Evolutionary conservation across 2,113 vertebrate genomes (phyloP), one percentile per base, ranked within the genome.

Genomic region (Sorex fumeus): DNA sequence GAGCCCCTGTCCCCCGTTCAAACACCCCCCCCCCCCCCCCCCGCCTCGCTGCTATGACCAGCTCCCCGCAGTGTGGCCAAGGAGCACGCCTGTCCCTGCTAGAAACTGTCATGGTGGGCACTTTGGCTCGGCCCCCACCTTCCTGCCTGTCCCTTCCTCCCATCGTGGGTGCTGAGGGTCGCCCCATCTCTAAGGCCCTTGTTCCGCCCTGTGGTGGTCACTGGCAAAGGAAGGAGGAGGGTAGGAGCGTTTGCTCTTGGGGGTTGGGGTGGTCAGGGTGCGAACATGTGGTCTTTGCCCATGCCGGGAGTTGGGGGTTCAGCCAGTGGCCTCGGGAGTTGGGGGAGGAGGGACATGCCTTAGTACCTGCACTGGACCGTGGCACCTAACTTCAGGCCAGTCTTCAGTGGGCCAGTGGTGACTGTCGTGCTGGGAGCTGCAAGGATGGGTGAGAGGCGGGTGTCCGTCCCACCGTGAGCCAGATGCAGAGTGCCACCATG

Each of bases 351-450:
- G 15, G 34, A 25, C 34, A n/a, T 69, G 25, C 47, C 15, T 75
- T 40, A 2, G 16, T 40, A 8, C 30, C 47, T 75, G 79, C 45
- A 3, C 50, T 34, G 25, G n/a, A n/a, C 32, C 30, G 3, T 15
- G 70, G 43, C n/a, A 34, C 53, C 28, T 27, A 57, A 21, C 57
- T 45, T 4, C 30, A 40, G 36, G 66, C 6, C 10, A 34, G 6
- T 45, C 70, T 83, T 82, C 28, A 10, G 53, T 16, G 18, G 57
- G 3, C 28, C 45, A 90, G 32, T 66, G 18, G 34, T 21, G 19
- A 1, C 16, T 2, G 72, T 67, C 3, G 28, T 0, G 21, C 10
- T 0, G 27, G 16, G 8, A n/a, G 81, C 34, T 18, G 32, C 4
- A 25, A 8, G 77, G 47, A 4, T 34, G 2, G 16, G 1, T 0